phyloP scores from a whole-genome alignment of 2,888 invertebrate species.

The Stomorhina lunata region DNA sequence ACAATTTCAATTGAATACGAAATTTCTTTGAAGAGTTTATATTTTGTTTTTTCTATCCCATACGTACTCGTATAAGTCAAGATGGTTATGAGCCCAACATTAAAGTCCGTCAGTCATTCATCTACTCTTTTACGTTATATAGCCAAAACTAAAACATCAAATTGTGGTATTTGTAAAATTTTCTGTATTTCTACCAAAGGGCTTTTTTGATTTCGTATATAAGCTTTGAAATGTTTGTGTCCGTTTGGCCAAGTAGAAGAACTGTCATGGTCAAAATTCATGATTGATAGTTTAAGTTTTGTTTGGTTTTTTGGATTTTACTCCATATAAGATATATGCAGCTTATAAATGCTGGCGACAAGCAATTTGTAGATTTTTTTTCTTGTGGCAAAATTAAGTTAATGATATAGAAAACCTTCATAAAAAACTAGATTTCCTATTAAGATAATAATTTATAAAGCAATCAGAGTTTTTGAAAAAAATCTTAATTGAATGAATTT shows the following conservation, averaged over 20 bases:
- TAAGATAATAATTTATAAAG: not conserved
- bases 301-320: not conserved
- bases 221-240: constrained; percentile 12
- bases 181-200: constrained; percentile 37
- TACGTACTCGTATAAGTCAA: not conserved
- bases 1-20: constrained; percentile 36
- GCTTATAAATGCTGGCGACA: constrained; percentile 14
- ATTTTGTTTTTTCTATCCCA: not conserved
- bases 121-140: constrained; percentile 3
- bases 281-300: constrained; percentile 54
- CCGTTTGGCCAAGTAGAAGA: not conserved
- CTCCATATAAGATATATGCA: not conserved
- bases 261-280: constrained; percentile 63
- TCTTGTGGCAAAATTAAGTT: not conserved
- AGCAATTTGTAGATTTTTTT: constrained; percentile 16
- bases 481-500: not conserved
- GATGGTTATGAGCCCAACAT: constrained; percentile 14
- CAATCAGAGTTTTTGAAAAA: not conserved
- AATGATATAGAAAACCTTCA: constrained; percentile 12
- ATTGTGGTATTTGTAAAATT: constrained; percentile 24
- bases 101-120: not conserved
- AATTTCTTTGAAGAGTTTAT: not conserved
- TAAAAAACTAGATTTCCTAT: not conserved
- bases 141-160: constrained; percentile 32
- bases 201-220: constrained; percentile 3